Evolutionary conservation across 2,888 invertebrate species (phyloP), one percentile per base, ranked within the genome.

Genomic region (Eumacrocentrus americanus): DNA sequence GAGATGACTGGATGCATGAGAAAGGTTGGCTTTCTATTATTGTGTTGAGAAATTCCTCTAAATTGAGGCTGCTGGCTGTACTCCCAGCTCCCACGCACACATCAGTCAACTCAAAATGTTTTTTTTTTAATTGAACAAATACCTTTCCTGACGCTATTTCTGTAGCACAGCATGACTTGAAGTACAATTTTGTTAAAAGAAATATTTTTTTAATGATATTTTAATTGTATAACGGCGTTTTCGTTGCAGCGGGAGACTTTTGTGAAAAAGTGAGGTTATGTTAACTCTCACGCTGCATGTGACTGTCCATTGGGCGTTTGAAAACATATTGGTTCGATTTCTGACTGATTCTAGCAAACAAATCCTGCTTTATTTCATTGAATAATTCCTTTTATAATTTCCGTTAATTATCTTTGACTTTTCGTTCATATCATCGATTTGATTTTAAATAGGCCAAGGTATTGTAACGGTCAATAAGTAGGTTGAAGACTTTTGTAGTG

Each of bases 1-100:
- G 63, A 46, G 50, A 63, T 60, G 63, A 58, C 42, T 53, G 48
- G 46, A 34, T 56, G 56, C 42, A 50, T 5, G 23, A 53, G 47
- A 50, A 54, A 60, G 58, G 46, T 61, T 52, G 38, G 63, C 56
- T 35, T 58, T 47, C 23, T 40, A 50, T 46, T 18, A 48, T 22
- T 23, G 11, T 12, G 9, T 46, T n/a, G 22, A 23, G 51, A 42
- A 59, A 58, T 51, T 51, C 42, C 57, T 58, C 56, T 29, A 20
- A 16, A 42, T 18, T 55, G 7, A 34, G 34, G 2, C 18, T 20
- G n/a, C 12, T 11, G 14, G 44, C 22, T n/a, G n/a, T n/a, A n/a
- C n/a, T n/a, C n/a, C n/a, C n/a, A n/a, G 46, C 55, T 46, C 55
- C 55, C 55, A 55, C 55, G 55, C 55, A 18, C 20, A 23, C 14